Conservation (phyloP, 2,113 vertebrate genomes). For the Ursus arctos region DNA sequence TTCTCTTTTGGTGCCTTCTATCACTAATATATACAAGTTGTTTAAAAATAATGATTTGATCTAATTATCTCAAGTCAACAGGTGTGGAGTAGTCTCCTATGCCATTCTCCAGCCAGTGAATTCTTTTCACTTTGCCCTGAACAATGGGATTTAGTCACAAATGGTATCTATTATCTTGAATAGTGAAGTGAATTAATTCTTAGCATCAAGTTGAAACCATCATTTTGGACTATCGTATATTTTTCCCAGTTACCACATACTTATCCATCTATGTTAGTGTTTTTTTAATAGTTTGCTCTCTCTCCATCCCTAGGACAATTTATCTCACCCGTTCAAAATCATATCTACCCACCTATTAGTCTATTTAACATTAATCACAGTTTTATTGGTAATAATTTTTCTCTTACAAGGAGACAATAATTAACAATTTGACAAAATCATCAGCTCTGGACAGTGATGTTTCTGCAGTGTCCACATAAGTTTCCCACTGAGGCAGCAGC, state of each 20-base stretch:
- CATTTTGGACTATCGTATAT: neutral
- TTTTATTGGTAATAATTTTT: neutral
- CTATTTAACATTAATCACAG: neutral
- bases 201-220: neutral
- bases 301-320: neutral
- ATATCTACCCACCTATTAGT: neutral
- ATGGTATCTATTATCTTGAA: neutral
- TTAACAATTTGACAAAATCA: neutral
- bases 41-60: neutral
- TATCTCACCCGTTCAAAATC: neutral
- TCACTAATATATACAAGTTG: neutral
- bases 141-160: neutral
- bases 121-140: neutral
- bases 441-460: neutral
- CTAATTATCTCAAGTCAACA: neutral
- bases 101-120: neutral
- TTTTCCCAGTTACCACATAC: neutral
- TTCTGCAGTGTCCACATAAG: neutral
- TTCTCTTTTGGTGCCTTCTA: neutral
- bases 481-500: neutral
- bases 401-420: neutral
- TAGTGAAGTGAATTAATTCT: neutral
- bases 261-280: neutral
- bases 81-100: neutral
- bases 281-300: neutral